Evolutionary conservation across 2,113 vertebrate genomes (phyloP).

Genomic region (Gavia stellata): DNA sequence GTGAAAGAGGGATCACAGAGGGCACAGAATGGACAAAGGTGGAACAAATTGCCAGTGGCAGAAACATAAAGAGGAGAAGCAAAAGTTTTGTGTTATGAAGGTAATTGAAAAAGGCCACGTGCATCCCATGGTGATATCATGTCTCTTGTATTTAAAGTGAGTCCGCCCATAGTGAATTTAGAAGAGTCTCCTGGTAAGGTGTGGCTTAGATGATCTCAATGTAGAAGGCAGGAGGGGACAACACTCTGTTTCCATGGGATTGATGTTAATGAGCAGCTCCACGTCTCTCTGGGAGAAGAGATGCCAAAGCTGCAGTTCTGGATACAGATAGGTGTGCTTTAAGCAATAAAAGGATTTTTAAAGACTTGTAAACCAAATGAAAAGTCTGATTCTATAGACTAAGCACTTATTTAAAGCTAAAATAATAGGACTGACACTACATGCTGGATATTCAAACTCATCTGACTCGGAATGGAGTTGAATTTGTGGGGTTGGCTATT

Average conservation of each 20-base stretch:
- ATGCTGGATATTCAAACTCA: neutral
- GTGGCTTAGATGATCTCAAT: neutral
- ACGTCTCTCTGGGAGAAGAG: neutral
- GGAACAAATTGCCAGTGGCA: slow-evolving; percentile 51
- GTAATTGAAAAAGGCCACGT: neutral
- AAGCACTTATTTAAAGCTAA: neutral
- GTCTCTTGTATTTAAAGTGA: neutral
- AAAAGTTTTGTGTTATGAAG: neutral
- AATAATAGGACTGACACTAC: neutral
- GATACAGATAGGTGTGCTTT: neutral
- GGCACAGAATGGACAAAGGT: neutral
- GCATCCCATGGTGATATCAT: neutral
- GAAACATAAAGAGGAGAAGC: slow-evolving; percentile 5
- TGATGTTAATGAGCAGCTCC: neutral
- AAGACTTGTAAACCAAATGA: neutral
- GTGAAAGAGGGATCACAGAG: slow-evolving; percentile 14
- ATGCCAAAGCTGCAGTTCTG: neutral
- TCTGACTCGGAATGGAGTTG: neutral
- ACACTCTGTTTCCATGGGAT: neutral
- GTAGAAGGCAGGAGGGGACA: neutral
- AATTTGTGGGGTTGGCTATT: neutral
- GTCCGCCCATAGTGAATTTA: neutral
- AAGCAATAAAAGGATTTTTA: neutral
- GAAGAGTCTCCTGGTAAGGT: neutral
- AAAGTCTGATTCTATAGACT: neutral